Evolutionary conservation across 2,113 vertebrate species (phyloP), one percentile per base, ranked within the genome.

Genomic region (Stictonetta naevosa): DNA sequence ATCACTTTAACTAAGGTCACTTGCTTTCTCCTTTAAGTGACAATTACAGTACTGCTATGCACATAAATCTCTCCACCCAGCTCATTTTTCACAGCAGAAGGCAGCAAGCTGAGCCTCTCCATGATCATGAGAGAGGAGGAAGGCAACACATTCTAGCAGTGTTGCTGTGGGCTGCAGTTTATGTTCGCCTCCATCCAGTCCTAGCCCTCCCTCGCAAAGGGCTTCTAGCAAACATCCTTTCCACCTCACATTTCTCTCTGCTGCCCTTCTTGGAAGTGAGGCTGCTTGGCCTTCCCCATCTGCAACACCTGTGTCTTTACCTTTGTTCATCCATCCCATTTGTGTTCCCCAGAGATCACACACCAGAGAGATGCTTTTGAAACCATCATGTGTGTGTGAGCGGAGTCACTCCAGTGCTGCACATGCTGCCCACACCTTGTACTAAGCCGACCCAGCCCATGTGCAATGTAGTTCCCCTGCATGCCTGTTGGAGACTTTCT

Each of bases 121-220:
- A 60, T 3, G 60, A 66, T 59, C 2, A 53, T 0, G 0, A 11
- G 40, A 25, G 86, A 53, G 66, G 84, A 68, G 62, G 74, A 75
- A 42, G 87, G 81, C 26, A 36, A 58, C 44, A 58, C 44, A 36
- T 59, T 52, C 55, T 77, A n/a, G 60, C 31, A 8, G 13, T 38
- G 31, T 28, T 2, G 2, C 72, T 88, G 50, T 63, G 46, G 74
- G 55, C 66, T 62, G 59, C 56, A 0, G 1, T 42, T 80, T 40
- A 1, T 0, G 19, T n/a, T 72, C 73, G 29, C 21, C 55, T 82
- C 71, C 1, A 0, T 55, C 38, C 20, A 0, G 23, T 59, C 62
- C 60, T 5, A 3, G 68, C 80, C 53, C 34, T 83, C 11, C n/a
- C 38, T 81, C 0, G 0, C 68, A 20, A 36, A 31, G 4, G 4